Evolutionary conservation across 2,797 vertebrate species (phyloP), one percentile per base, ranked within the genome.

Genomic region (Epinephelus coioides): DNA sequence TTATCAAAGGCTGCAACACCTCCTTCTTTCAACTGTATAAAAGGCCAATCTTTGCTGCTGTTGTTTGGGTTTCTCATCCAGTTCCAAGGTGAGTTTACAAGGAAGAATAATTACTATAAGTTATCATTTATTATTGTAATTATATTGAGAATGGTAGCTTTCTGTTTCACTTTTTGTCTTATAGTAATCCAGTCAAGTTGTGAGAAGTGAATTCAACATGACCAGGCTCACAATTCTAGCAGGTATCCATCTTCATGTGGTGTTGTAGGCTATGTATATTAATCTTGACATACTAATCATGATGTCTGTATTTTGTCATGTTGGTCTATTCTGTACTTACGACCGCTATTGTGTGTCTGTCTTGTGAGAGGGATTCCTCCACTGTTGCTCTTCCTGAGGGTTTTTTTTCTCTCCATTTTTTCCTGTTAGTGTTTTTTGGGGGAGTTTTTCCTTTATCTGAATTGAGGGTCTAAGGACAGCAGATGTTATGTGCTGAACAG

Each of bases 221-320:
- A 76, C 89, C 27, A 90, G 63, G 19, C 78, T 94, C 18, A 90
- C 90, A 13, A 43, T 90, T 60, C 71, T 93, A 54, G 87, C 92
- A 89, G 91, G 92, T 92, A 83, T 65, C n/a, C 38, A n/a, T 21
- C 2, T 60, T 54, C 3, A 46, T 2, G n/a, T 59, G 38, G 38
- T 40, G 38, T 10, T 40, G 38, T 40, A 40, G 7, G 38, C 38
- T 27, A 5, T 27, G 10, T 40, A 10, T 40, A 40, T 40, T 40
- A 8, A 40, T 40, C 38, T 40, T 40, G 7, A 40, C 38, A 8
- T 1, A 40, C 38, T 8, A 10, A 40, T 8, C 10, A 3, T 40
- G 6, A 40, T 40, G 10, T 40, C 11, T 30, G 5, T 65, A 12
- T 51, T 50, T 11, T n/a, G 30, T 6, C 14, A 49, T 49, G 23